phyloP scores from a whole-genome alignment of 2,888 invertebrate genomes.

The Meteorus colon region DNA sequence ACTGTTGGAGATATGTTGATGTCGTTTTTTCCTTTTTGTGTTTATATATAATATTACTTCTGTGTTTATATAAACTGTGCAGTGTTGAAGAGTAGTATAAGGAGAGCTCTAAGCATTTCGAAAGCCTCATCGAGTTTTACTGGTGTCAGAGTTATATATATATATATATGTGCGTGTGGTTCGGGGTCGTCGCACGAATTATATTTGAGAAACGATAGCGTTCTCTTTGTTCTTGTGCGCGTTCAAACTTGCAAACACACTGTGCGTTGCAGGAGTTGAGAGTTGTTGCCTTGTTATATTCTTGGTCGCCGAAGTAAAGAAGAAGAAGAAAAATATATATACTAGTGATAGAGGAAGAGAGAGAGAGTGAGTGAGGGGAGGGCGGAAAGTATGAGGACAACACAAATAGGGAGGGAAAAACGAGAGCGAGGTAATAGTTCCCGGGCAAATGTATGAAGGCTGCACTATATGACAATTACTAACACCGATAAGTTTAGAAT shows the following conservation, averaged over 20 bases:
- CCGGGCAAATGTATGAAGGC: constrained; percentile 6
- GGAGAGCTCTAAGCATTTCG: constrained; percentile 5
- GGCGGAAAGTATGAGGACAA: constrained; percentile 8
- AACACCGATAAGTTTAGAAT: not conserved
- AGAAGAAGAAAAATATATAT: not conserved
- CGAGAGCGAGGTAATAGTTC: constrained; percentile 7
- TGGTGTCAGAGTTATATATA: constrained; percentile 13
- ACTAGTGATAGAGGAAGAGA: not conserved
- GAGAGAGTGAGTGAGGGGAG: not conserved
- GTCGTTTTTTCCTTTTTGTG: not conserved
- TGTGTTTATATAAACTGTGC: not conserved
- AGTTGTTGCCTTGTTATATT: constrained; percentile 28
- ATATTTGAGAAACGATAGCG: constrained; percentile 52
- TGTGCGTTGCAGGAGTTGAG: constrained; percentile 1
- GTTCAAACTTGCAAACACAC: constrained; percentile 22
- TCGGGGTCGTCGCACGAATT: constrained; percentile 44
- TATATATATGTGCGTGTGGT: constrained; percentile 21
- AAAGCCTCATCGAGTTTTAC: not conserved
- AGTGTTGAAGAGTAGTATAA: not conserved
- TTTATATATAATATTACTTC: constrained; percentile 5
- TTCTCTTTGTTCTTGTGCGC: constrained; percentile 42
- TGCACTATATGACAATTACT: not conserved
- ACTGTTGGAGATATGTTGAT: constrained; percentile 5
- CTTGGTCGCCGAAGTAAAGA: constrained; percentile 3
- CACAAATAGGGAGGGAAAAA: not conserved